Evolutionary conservation across 2,797 vertebrate species (phyloP).

Genomic region (Miichthys miiuy): DNA sequence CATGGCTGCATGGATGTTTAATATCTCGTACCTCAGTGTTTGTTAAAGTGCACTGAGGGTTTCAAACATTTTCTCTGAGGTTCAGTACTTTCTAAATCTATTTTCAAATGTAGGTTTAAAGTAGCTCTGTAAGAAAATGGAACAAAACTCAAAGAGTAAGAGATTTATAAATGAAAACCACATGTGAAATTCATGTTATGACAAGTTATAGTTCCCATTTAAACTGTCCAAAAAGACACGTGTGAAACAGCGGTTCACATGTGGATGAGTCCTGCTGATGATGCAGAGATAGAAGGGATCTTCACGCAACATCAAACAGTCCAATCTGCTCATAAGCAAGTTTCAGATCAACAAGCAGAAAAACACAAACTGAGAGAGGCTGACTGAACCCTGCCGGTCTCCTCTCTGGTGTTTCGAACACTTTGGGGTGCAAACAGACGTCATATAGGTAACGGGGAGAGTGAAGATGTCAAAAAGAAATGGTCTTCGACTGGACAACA

Average conservation of each 20-base stretch:
- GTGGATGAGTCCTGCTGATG: neutral
- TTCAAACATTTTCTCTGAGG: neutral
- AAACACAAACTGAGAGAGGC: constrained; percentile 6
- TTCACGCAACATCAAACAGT: neutral
- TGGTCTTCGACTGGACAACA: constrained; percentile 22
- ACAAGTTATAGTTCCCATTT: neutral
- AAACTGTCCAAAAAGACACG: neutral
- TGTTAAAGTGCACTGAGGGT: neutral
- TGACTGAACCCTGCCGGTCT: constrained; percentile 20
- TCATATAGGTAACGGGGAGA: neutral
- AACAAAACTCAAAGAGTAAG: neutral
- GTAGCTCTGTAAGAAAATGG: neutral
- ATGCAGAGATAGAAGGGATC: neutral
- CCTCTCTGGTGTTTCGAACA: constrained; percentile 32
- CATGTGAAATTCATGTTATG: neutral
- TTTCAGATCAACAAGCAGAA: constrained; percentile 26
- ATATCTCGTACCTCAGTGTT: constrained; percentile 32
- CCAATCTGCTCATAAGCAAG: constrained; percentile 21
- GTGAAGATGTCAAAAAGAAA: constrained; percentile 21
- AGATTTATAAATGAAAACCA: constrained; percentile 13
- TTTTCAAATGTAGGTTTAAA: neutral
- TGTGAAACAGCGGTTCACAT: neutral
- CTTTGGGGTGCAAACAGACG: constrained; percentile 1
- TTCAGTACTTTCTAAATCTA: neutral
- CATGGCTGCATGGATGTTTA: constrained; percentile 8